Base-by-base conservation (phyloP, 2,888 invertebrate species). In the Epiblema foenella region DNA sequence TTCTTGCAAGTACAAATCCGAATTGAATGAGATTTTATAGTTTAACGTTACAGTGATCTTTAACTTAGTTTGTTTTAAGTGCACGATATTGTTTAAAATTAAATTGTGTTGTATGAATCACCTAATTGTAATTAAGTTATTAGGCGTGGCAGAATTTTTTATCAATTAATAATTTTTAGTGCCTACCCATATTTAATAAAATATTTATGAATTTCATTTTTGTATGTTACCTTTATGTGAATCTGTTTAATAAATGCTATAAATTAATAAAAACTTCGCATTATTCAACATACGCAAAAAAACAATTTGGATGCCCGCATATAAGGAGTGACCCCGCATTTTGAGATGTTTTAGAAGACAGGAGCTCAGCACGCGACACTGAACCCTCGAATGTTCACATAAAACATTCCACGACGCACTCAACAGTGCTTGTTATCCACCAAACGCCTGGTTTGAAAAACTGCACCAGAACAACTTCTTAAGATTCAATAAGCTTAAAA, bases 1-100 rank as follows among this genome's bases (percentile, higher is more conserved):
- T 90, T 89, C 85, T n/a, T 91, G 92, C 91, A 89, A 93, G 93
- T 93, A 93, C 93, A 93, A 93, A 93, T 92, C 91, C 90, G 86
- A 92, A 88, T 88, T 90, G 91, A 93, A 91, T 91, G 92, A 92
- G 88, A 91, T 91, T 91, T 89, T 87, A 87, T 89, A 92, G 89
- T 89, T 89, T 92, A 90, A 92, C 91, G 87, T 89, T 88, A 89
- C 88, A 89, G 88, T 90, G 90, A 91, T 90, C 87, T 89, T 90
- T 91, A 90, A 91, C 90, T 89, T 89, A 89, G 87, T 90, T 89
- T 88, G 86, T 82, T 86, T 89, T 91, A 91, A 91, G 91, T 91
- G 93, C 93, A 93, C 92, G 93, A 90, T 77, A 91, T 91, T 92
- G 91, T 93, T 67, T 91, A 86, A 86, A 91, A 88, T 87, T 87